phyloP scores from a whole-genome alignment of 2,797 vertebrate genomes.

The Scleropages formosus region DNA sequence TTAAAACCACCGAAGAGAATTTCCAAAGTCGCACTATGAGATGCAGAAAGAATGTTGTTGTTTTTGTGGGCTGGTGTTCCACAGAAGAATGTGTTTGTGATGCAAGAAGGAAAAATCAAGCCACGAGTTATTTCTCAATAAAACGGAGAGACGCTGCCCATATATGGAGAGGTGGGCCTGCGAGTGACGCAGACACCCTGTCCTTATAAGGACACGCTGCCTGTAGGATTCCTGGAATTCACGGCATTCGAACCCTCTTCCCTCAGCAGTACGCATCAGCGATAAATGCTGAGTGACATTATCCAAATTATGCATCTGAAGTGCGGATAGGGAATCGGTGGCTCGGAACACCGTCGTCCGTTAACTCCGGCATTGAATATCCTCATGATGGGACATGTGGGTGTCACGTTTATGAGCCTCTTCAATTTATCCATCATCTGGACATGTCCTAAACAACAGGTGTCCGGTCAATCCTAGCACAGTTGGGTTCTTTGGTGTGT shows the following conservation, averaged over 20 bases:
- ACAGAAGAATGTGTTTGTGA: constrained; percentile 5
- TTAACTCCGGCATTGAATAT: too few species aligned
- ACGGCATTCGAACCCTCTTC: constrained; percentile 14
- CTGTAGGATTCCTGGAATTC: not conserved
- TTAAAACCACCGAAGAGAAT: not conserved
- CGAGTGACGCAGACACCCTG: constrained; percentile 44
- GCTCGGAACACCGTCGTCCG: not conserved
- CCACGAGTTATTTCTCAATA: constrained; percentile 22
- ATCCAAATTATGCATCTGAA: not conserved
- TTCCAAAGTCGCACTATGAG: not conserved
- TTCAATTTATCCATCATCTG: too few species aligned
- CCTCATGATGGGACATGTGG: too few species aligned
- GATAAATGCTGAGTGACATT: not conserved
- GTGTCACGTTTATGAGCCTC: too few species aligned
- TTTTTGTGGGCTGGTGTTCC: not conserved
- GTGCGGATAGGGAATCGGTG: constrained; percentile 13
- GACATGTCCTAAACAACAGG: too few species aligned
- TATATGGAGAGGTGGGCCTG: constrained; percentile 60
- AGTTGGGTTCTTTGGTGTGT: too few species aligned
- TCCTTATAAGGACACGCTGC: constrained; percentile 64
- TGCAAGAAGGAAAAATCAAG: constrained; percentile 9
- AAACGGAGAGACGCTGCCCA: constrained; percentile 43
- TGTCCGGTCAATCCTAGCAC: too few species aligned
- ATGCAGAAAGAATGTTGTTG: not conserved
- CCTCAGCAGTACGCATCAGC: not conserved